Base-by-base conservation (phyloP, 2,113 vertebrate species). In the Montifringilla adamsi region DNA sequence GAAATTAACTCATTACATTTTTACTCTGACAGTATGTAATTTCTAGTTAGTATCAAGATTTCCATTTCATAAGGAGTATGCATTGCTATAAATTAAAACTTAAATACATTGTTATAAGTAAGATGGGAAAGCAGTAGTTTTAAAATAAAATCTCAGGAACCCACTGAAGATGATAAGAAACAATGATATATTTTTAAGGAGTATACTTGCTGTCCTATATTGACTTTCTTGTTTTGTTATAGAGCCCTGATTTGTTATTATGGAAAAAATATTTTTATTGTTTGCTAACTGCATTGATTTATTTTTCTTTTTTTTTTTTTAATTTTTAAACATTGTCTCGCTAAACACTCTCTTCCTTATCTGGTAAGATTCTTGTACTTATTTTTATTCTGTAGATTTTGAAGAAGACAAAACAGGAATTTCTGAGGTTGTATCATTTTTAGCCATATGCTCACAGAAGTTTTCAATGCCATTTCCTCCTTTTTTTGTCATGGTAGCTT, bases 391-490 rank as follows among this genome's bases (percentile, higher is more conserved):
- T 31, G 11, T 58, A 27, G 7, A 55, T 84, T 95, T 89, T 76
- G 43, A 88, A 73, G 58, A 85, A 64, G 14, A 19, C 4, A 5
- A 74, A 64, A 27, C 14, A 41, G 20, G 24, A 83, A 21, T 64
- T 87, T 31, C 21, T 80, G 85, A 58, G 77, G 13, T 7, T 33
- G 13, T 46, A 74, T 39, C 4, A 13, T 69, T 92, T 92, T 94
- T 88, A 86, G 43, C 46, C 8, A 7, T 43, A 35, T 39, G 21
- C 47, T 77, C 23, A 39, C 44, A 75, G 39, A 80, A 67, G 19
- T 59, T 84, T 92, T 92, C 68, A 90, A 89, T 80, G 47, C 43
- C 55, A 93, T 95, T 95, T 94, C 76, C 52, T 88, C 79, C 23
- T 35, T 16, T 59, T 58, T 58, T 58, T 67, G 37, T 77, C 26